Percentiles rank a stretch among this genome's conserved stretches.
phyloP scores from a whole-genome alignment of 92 coral and sea anemone genomes.

The Porites evermanni region DNA sequence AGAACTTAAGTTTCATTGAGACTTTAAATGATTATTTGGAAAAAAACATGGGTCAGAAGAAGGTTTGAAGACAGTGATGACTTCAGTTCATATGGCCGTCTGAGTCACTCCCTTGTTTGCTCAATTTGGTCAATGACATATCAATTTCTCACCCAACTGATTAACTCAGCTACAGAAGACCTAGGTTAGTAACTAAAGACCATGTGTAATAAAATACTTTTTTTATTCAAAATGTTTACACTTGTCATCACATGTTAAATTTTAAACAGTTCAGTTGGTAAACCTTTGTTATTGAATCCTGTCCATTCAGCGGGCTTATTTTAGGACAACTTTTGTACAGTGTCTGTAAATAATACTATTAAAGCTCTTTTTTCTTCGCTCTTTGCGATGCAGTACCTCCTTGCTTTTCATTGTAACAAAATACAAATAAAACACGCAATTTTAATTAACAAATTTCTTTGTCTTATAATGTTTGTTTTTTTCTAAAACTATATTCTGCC shows the following conservation, averaged over 20 bases:
- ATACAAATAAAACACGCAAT: too few species aligned
- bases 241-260: not conserved
- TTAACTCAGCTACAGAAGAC: not conserved
- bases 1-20: not conserved
- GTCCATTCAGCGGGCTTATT: not conserved
- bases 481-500: too few species aligned
- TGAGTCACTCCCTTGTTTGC: too few species aligned
- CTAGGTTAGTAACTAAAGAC: not conserved
- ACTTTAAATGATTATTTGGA: not conserved
- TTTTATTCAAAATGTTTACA: not conserved
- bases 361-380: not conserved
- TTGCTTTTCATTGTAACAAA: too few species aligned
- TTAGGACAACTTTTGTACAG: not conserved
- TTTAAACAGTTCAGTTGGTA: not conserved
- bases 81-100: too few species aligned
- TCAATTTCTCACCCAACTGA: too few species aligned
- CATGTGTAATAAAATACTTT: not conserved
- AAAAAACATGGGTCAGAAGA: too few species aligned
- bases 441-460: too few species aligned
- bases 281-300: not conserved
- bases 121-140: too few species aligned
- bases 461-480: too few species aligned
- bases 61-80: too few species aligned
- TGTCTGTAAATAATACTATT: not conserved
- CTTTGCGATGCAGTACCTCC: not conserved